phyloP scores from a whole-genome alignment of 2,797 vertebrate species.

The Eulemur albifrons region DNA sequence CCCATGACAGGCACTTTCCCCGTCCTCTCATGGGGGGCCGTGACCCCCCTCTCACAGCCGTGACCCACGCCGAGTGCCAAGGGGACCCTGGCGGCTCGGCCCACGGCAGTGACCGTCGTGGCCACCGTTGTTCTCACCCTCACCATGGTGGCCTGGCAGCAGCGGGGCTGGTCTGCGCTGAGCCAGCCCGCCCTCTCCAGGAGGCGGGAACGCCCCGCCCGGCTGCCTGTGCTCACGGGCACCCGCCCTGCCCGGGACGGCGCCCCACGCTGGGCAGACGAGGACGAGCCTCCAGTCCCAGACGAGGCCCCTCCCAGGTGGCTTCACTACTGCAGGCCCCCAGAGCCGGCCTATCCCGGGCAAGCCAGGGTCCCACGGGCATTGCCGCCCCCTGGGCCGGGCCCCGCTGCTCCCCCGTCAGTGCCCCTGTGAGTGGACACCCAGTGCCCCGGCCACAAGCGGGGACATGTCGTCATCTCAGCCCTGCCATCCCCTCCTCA shows the following conservation, averaged over 20 bases:
- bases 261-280: not conserved
- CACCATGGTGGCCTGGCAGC: rapidly evolving
- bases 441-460: not conserved
- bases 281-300: not conserved
- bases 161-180: not conserved
- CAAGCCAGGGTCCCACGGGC: not conserved
- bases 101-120: rapidly evolving
- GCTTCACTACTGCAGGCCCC: not conserved
- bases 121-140: no score
- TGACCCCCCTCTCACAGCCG: no score
- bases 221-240: not conserved
- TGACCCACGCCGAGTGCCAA: not conserved
- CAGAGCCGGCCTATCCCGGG: not conserved
- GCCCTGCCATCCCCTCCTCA: not conserved
- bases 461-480: rapidly evolving
- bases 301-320: not conserved
- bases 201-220: rapidly evolving
- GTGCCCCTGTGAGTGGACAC: not conserved
- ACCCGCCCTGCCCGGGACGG: not conserved
- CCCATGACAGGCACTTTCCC: not conserved
- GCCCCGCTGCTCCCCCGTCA: not conserved
- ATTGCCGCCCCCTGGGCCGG: not conserved
- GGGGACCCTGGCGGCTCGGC: not conserved
- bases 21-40: no score
- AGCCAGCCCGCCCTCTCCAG: not conserved